Base-by-base conservation (phyloP, 2,888 invertebrate species). In the Dryobota labecula region DNA sequence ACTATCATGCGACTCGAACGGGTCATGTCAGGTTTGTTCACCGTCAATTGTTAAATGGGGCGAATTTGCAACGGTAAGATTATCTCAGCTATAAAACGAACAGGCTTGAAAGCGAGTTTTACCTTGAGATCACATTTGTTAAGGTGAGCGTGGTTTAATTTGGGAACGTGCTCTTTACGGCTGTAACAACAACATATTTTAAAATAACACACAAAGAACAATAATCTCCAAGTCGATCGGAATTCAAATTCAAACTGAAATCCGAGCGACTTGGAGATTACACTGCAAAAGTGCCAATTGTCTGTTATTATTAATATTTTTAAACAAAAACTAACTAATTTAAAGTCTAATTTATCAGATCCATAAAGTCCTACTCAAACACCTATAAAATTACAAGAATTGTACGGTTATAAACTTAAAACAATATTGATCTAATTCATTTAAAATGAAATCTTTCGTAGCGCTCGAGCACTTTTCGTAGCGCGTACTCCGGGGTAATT, bases 41-140 rank as follows among this genome's bases (percentile, higher is more conserved):
- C 63, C 72, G 68, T 70, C 74, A 69, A 78, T 83, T 82, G 71
- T 79, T 83, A 82, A 80, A 80, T 74, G 69, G 65, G 41, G 30
- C 66, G 58, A 60, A 75, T 79, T 79, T 43, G 76, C 56, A 76
- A 72, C 64, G 71, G 69, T 69, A 67, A 60, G 60, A 75, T 79
- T 83, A 79, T 83, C 83, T 78, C 49, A 53, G 73, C 54, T 58
- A 65, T 74, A 79, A 71, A 75, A 71, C 36, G 69, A 83, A 83
- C 68, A 69, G 67, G 71, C 72, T 80, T 75, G 75, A 80, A 80
- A 81, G 69, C 70, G 83, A 83, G 80, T 72, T 72, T 79, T 62
- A 76, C 83, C 83, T 83, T 75, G 80, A 80, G 78, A 79, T 73
- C 67, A 64, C 60, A 80, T 82, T 80, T 78, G 68, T 78, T 82